Percentiles rank a stretch among this genome's conserved stretches.
These are phyloP conservation scores for Macrobrachium nipponense DNA, from an alignment of 1,140 invertebrate genomes.

Conservation along the genomic window DNA sequence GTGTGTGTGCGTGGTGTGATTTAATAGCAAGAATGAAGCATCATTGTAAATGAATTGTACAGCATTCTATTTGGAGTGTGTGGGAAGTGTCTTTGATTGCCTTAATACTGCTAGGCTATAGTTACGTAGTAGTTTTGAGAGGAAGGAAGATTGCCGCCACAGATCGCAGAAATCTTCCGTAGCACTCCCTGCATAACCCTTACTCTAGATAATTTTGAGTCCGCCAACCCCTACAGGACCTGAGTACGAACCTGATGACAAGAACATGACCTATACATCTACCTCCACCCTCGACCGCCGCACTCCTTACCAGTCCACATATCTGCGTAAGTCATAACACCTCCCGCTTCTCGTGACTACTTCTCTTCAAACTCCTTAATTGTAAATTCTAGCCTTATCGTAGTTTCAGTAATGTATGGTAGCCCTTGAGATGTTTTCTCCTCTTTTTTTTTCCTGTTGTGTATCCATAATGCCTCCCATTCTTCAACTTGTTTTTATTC, in stretches of 20 bases:
- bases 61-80: too few species aligned
- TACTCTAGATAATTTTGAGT: constrained; percentile 25
- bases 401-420: neutral
- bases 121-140: too few species aligned
- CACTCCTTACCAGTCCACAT: constrained; percentile 63
- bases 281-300: constrained; percentile 63
- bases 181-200: neutral
- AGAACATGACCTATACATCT: constrained; percentile 63
- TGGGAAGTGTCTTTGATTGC: too few species aligned
- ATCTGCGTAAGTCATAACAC: constrained; percentile 58
- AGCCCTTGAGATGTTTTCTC: too few species aligned
- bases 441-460: too few species aligned
- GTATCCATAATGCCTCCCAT: too few species aligned
- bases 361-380: too few species aligned
- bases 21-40: too few species aligned
- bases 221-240: constrained; percentile 46
- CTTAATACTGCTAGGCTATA: too few species aligned
- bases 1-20: too few species aligned
- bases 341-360: neutral
- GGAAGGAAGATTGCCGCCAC: neutral
- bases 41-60: too few species aligned
- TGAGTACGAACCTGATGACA: constrained; percentile 62
- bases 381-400: neutral
- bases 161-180: neutral
- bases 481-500: too few species aligned